phyloP scores from a whole-genome alignment of 1,140 invertebrate species.

The Listronotus bonariensis region DNA sequence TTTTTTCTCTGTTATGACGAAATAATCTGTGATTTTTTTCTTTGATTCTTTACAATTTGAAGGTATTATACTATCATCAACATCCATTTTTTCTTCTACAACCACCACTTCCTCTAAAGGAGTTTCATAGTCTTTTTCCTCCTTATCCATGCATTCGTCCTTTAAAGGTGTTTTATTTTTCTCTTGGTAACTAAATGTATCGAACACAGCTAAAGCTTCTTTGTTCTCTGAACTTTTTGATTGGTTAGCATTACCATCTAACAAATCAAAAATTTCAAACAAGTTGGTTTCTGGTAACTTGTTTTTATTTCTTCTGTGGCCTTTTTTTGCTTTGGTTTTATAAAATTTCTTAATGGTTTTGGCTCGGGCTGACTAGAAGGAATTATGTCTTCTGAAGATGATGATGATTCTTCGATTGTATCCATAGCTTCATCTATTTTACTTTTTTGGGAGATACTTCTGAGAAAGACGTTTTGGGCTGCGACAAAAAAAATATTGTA shows the following conservation, averaged over 20 bases:
- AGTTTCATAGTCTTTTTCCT: neutral
- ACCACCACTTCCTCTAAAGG: neutral
- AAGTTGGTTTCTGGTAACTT: conserved; percentile 41
- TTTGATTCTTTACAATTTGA: conserved; percentile 3
- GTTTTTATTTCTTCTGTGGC: conserved; percentile 26
- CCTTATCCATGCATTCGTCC: neutral
- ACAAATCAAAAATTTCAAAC: conserved; percentile 41
- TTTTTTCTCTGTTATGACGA: conserved; percentile 11
- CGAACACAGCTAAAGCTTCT: neutral
- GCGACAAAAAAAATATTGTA: neutral
- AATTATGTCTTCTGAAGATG: conserved; percentile 28
- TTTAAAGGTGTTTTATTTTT: neutral
- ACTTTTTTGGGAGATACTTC: conserved; percentile 7
- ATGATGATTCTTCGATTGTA: conserved; percentile 15
- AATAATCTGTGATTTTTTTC: conserved; percentile 25
- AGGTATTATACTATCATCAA: neutral
- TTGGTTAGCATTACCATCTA: conserved; percentile 42
- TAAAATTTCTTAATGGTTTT: conserved; percentile 4
- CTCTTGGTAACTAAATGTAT: neutral
- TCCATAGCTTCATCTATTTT: conserved; percentile 21
- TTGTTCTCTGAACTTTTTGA: conserved; percentile 35
- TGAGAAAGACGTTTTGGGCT: neutral
- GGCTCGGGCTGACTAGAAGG: conserved; percentile 21
- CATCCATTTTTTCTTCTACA: neutral
- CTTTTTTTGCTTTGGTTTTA: conserved; percentile 22